A percentile compares a stretch with the other conserved stretches of the same genome.
These are phyloP conservation scores for Ischnus inquisitorius DNA, from an alignment of 2,888 invertebrate genomes.

Conservation along the genomic window DNA sequence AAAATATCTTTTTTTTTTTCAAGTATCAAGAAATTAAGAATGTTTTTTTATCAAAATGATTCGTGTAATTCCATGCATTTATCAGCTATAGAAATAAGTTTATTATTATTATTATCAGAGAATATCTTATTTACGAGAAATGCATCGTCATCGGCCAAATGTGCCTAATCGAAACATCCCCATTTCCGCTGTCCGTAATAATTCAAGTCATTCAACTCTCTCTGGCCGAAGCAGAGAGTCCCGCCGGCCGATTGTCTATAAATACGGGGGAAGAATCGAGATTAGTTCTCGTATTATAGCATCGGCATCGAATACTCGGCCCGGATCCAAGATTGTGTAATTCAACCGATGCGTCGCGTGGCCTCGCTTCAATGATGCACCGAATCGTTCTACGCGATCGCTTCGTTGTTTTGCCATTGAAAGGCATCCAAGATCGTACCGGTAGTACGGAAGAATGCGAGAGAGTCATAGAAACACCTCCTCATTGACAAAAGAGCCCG, in stretches of 20 bases:
- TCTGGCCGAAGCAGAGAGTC: background rate
- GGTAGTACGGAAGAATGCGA: too few relatives aligned
- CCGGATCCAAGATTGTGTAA: constrained; percentile 41
- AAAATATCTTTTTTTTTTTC: too few relatives aligned
- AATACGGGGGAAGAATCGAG: constrained; percentile 57
- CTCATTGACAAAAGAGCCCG: constrained; percentile 30
- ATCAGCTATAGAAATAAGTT: too few relatives aligned
- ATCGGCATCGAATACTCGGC: constrained; percentile 43
- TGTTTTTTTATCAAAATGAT: too few relatives aligned
- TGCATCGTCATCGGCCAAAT: constrained; percentile 38
- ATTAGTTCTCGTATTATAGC: constrained; percentile 53
- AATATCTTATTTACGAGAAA: background rate
- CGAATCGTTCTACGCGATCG: background rate
- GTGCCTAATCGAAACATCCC: background rate
- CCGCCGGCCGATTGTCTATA: constrained; percentile 51
- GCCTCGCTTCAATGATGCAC: constrained; percentile 55
- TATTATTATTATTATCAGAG: too few relatives aligned
- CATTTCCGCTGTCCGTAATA: constrained; percentile 43
- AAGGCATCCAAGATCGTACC: too few relatives aligned
- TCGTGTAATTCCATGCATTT: too few relatives aligned
- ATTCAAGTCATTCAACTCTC: constrained; percentile 65
- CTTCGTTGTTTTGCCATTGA: too few relatives aligned
- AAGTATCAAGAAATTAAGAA: too few relatives aligned
- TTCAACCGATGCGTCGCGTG: constrained; percentile 35
- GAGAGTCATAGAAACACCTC: background rate